A percentile compares a stretch with the other conserved stretches of the same genome.
Conservation (phyloP, 2,888 invertebrate genomes). For the Encarsia formosa region DNA sequence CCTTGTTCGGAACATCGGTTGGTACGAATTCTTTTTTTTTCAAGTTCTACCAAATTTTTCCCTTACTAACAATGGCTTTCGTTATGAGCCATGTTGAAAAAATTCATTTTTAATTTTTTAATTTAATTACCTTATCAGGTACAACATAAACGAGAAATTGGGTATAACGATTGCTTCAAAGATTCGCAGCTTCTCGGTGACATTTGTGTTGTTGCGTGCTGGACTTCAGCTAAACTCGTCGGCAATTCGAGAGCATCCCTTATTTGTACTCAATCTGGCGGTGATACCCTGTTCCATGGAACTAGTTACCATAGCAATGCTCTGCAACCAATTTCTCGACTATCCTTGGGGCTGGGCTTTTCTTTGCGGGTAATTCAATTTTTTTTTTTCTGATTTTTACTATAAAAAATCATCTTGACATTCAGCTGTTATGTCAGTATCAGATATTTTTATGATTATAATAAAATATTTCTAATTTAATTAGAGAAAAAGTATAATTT, state of each 20-base stretch:
- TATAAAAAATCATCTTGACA: too few relatives aligned
- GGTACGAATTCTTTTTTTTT: conserved; percentile 3
- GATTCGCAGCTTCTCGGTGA: conserved; percentile 41
- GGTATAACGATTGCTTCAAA: conserved; percentile 32
- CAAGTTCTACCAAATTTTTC: background rate
- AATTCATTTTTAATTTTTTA: background rate
- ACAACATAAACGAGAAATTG: conserved; percentile 39
- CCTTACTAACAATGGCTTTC: background rate
- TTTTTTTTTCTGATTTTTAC: background rate
- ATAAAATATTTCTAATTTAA: too few relatives aligned
- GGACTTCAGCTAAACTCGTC: conserved; percentile 44
- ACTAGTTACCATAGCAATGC: conserved; percentile 32
- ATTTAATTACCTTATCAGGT: conserved; percentile 19
- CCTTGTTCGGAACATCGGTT: conserved; percentile 29
- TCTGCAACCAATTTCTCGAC: conserved; percentile 34
- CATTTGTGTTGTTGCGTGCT: conserved; percentile 43
- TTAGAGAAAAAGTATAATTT: too few relatives aligned
- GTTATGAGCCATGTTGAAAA: background rate
- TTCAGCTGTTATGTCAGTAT: too few relatives aligned
- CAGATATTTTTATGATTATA: too few relatives aligned
- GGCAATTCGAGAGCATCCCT: conserved; percentile 35
- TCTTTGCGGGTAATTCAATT: conserved; percentile 38
- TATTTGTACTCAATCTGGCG: conserved; percentile 37
- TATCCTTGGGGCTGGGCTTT: conserved; percentile 46
- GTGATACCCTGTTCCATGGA: conserved; percentile 43